Base-by-base conservation (phyloP, 2,113 vertebrate genomes). In the Cryptoleucopteryx plumbea region DNA sequence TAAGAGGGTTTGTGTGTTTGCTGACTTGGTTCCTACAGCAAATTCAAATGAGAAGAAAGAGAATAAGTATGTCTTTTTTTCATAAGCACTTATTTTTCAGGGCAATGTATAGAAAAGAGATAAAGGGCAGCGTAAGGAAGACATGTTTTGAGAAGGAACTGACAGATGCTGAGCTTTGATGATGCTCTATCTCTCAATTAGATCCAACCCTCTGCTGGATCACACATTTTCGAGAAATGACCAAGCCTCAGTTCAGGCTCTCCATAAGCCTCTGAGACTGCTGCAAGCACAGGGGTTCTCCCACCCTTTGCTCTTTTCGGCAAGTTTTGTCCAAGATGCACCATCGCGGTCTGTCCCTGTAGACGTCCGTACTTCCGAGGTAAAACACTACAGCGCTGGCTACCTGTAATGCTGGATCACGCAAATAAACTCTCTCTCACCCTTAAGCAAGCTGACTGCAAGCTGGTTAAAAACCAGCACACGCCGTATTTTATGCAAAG, bases 271-370 rank as follows among this genome's bases (percentile, higher is more conserved):
- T 78, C 40, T 16, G 31, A 18, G 10, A 11, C 23, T 26, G 20
- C 31, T 72, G 55, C 36, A 43, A 25, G 81, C 26, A 13, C 7
- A 29, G 29, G 7, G 5, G 2, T 1, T 70, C 45, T 67, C 38
- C 56, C 66, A 47, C 10, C 6, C 21, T 34, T 65, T 32, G 13
- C 45, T 74, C 8, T 8, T 32, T 58, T 36, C 6, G 12, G 8
- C 27, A 38, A 20, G 5, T 63, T 86, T 75, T 32, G 17, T 8
- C 47, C 40, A 22, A 50, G 73, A 25, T 1, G 2, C 48, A 53
- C 8, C 31, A 6, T 8, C 1, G 1, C 0, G 1, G 22, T 29
- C 52, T 59, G 52, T 16, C 22, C 61, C 22, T 9, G 11, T 6
- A 50, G 47, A 15, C 5, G 2, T 16, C 16, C n/a, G 20, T 16